Evolutionary conservation across 1,140 invertebrate genomes (phyloP), one percentile per base, ranked within the genome.

Genomic region (Saccostrea echinata): DNA sequence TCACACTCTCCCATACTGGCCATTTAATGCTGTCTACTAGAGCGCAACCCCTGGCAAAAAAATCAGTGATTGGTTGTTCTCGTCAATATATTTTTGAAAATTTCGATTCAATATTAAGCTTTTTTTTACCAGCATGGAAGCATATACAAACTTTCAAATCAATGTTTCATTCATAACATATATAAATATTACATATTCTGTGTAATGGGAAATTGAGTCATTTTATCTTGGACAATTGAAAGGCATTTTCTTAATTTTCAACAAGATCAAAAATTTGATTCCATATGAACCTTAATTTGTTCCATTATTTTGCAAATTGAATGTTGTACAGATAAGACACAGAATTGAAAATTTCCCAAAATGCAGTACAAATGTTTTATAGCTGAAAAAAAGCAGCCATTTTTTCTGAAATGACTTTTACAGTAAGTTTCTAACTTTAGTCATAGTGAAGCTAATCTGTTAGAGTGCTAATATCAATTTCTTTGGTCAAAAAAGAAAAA

Each of bases 21-120:
- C 35, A 43, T 18, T 53, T 83, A 83, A 83, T 83, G 81, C 24
- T 83, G 81, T 53, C 81, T 83, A 83, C 81, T 83, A 83, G 81
- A 51, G n/a, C 81, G 12, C 35, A 52, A 52, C 12, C 81, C 81
- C 81, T 83, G 51, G 51, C 81, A 83, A 53, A 83, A 83, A 83
- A 52, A 53, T 52, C 35, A 83, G 6, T 12, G 35, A 83, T 24
- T 24, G 51, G 18, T 30, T 13, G 30, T 18, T 83, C 33, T 51
- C 21, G 16, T 83, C 33, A 51, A 51, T 6, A 83, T 4, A 27
- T 52, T 33, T 30, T 33, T 80, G 30, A 24, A 30, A 76, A 80
- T 33, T 76, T 33, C 11, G 6, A 27, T 13, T 33, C 0, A 12
- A 27, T n/a, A 18, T 33, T 13, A 24, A 21, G 18, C 2, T 33